phyloP scores from a whole-genome alignment of 64 coral and sea anemone species.

The Exaiptasia diaphana region DNA sequence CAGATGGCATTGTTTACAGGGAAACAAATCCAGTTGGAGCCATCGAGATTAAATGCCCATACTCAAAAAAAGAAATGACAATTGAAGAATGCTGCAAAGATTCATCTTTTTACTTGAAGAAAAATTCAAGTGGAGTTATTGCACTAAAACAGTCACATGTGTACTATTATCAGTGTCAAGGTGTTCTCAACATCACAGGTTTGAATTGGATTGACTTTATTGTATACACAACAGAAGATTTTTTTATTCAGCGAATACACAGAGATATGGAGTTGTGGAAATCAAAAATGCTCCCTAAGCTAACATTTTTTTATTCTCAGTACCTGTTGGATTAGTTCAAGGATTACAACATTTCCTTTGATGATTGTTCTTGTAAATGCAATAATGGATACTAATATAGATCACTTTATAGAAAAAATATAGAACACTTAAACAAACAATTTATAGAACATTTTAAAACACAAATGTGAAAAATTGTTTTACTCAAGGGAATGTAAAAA shows the following conservation, averaged over 20 bases:
- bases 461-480: no score
- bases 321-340: constrained; percentile 30
- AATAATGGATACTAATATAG: no score
- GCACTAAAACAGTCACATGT: constrained; percentile 13
- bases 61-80: constrained; percentile 27
- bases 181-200: not conserved
- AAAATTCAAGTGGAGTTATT: not conserved
- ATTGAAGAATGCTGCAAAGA: constrained; percentile 26
- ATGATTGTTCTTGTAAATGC: no score
- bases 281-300: constrained; percentile 17
- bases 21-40: constrained; percentile 16
- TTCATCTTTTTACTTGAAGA: constrained; percentile 12
- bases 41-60: constrained; percentile 42
- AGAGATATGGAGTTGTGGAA: constrained; percentile 40
- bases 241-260: constrained; percentile 7
- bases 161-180: constrained; percentile 2
- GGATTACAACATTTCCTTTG: no score
- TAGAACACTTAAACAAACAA: no score
- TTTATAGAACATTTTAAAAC: no score
- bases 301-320: constrained; percentile 46
- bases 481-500: no score
- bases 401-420: no score
- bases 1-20: constrained; percentile 23
- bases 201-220: constrained; percentile 20
- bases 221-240: constrained; percentile 34